Percentiles rank a stretch among this genome's conserved stretches.
Evolutionary conservation across 2,888 invertebrate genomes (phyloP).

Genomic region (Venusia cambrica): DNA sequence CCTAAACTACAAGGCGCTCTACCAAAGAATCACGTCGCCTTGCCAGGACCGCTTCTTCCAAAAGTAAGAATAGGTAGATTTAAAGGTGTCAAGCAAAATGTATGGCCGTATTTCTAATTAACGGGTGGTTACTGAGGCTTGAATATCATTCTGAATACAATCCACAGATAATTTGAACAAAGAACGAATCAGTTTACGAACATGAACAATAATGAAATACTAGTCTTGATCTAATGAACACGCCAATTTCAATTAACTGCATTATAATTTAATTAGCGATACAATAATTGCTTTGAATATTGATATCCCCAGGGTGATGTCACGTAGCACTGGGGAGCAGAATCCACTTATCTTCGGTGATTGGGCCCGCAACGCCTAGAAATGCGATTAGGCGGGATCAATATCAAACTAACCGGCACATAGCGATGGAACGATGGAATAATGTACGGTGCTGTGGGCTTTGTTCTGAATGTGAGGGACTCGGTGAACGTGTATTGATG

Average conservation of each 20-base stretch:
- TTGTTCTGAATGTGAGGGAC: constrained; percentile 14
- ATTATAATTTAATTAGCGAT: constrained; percentile 48
- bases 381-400: constrained; percentile 59
- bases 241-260: constrained; percentile 13
- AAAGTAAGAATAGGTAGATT: no score
- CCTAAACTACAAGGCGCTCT: no score
- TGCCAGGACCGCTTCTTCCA: no score
- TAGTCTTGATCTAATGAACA: constrained; percentile 11
- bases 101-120: no score
- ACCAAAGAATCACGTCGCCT: no score
- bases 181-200: no score
- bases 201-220: no score
- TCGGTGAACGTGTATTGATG: constrained; percentile 7
- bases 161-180: no score
- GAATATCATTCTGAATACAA: no score
- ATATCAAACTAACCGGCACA: constrained; percentile 30
- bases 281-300: constrained; percentile 50
- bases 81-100: no score
- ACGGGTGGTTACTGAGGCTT: no score
- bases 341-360: constrained; percentile 68
- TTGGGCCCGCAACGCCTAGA: constrained; percentile 63
- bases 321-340: constrained; percentile 51
- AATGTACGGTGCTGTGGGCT: constrained; percentile 13
- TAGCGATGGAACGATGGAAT: constrained; percentile 17
- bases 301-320: constrained; percentile 50